These are phyloP conservation scores for Sebastes goodei DNA, from an alignment of 2,797 vertebrate species.

Conservation along the genomic window DNA sequence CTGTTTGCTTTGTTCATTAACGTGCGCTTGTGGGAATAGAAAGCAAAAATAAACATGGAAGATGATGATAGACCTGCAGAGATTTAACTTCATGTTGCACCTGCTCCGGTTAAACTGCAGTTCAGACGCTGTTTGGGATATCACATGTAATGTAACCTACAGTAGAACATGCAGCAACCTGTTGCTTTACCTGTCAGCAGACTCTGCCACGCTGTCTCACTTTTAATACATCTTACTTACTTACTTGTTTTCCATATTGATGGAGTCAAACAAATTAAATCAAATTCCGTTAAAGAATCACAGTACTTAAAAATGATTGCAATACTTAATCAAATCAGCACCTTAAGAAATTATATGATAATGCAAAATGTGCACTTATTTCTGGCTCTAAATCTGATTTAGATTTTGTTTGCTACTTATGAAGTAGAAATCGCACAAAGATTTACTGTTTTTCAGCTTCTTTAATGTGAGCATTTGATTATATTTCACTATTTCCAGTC, in stretches of 20 bases:
- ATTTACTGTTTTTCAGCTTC: neutral
- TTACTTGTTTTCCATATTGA: neutral
- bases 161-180: neutral
- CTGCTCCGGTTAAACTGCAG: neutral
- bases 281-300: neutral
- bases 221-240: neutral
- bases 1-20: neutral
- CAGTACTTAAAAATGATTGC: neutral
- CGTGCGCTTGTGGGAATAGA: neutral
- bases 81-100: neutral
- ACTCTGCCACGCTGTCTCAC: neutral
- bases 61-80: neutral
- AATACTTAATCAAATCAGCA: neutral
- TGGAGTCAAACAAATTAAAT: neutral
- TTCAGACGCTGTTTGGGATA: neutral
- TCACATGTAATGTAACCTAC: neutral
- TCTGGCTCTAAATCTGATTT: neutral
- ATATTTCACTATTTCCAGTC: neutral
- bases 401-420: neutral
- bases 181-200: conserved; percentile 10
- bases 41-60: neutral
- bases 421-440: neutral
- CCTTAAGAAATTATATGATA: fast-evolving
- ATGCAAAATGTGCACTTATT: neutral
- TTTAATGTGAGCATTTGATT: neutral